Conservation (phyloP, 2,113 vertebrate genomes). For the Daphoenositta chrysoptera region DNA sequence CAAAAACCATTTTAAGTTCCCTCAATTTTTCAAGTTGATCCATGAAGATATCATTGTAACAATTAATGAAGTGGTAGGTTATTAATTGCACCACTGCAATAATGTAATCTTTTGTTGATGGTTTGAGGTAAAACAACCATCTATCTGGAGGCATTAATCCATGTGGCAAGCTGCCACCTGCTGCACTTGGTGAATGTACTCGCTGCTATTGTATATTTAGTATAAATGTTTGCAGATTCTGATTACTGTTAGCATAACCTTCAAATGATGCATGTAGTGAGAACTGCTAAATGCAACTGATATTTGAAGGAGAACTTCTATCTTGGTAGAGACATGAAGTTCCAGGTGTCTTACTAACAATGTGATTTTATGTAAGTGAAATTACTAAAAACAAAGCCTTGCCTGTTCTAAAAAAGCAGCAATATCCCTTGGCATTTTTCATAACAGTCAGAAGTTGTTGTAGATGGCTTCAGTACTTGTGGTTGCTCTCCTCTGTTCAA, state of each 20-base stretch:
- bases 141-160: not conserved
- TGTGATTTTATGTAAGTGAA: not conserved
- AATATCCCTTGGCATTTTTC: not conserved
- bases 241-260: slow-evolving; percentile 31
- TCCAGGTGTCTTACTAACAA: not conserved
- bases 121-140: not conserved
- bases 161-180: not conserved
- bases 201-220: not conserved
- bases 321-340: not conserved
- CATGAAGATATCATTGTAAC: not conserved
- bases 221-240: slow-evolving; percentile 31
- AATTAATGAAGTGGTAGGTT: not conserved
- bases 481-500: not conserved
- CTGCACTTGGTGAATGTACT: not conserved
- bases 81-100: not conserved
- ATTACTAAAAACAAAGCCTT: not conserved
- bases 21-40: not conserved
- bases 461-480: not conserved
- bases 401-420: not conserved
- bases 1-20: not conserved
- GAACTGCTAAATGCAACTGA: not conserved
- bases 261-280: not conserved
- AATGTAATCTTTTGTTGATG: not conserved
- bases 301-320: not conserved
- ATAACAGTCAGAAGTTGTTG: not conserved